phyloP scores from a whole-genome alignment of 1,140 invertebrate genomes.

The Caenorhabditis tropicalis region DNA sequence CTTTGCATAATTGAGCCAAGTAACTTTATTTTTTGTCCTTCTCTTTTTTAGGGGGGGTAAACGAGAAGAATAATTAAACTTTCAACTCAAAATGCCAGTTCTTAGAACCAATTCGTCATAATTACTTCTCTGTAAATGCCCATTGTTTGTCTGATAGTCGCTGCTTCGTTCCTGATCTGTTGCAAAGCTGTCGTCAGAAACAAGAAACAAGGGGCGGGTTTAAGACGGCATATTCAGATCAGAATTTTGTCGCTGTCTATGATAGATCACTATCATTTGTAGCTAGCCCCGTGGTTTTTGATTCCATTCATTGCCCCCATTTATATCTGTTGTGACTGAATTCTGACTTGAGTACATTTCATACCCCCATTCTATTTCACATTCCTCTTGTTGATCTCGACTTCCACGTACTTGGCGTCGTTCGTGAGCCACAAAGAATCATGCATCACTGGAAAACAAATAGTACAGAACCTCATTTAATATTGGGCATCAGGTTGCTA shows the following conservation, averaged over 20 bases:
- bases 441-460: neutral
- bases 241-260: neutral
- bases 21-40: neutral
- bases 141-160: neutral
- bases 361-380: too few species aligned
- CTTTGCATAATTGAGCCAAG: neutral
- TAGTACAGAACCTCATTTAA: constrained; percentile 3
- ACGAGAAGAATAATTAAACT: neutral
- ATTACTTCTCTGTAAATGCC: neutral
- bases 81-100: neutral
- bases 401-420: neutral
- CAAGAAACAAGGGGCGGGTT: neutral
- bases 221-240: neutral
- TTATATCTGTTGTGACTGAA: neutral
- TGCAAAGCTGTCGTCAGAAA: neutral
- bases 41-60: neutral
- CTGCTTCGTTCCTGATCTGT: neutral
- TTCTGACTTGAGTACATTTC: neutral
- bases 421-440: neutral
- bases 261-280: neutral
- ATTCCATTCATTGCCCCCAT: neutral
- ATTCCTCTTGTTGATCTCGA: neutral
- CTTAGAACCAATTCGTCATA: neutral
- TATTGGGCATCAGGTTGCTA: neutral
- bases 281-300: neutral